Percentiles rank a stretch among this genome's conserved stretches.
Conservation (phyloP, 2,113 vertebrate genomes). For the Megaceryle torquata region DNA sequence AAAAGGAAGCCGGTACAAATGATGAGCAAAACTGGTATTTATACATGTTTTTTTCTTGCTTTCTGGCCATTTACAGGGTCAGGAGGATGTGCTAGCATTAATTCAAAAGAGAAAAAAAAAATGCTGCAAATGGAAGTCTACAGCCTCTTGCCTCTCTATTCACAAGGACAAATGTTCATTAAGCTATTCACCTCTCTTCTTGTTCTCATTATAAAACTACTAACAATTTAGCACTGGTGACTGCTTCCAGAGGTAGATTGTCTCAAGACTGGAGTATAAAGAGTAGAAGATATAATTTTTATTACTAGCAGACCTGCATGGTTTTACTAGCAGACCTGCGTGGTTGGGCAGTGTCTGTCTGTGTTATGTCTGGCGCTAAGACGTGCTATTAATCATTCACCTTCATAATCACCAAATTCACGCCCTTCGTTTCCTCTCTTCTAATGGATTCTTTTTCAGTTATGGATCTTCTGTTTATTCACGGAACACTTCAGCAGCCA, state of each 20-base stretch:
- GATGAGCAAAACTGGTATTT: background rate
- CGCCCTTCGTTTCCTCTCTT: background rate
- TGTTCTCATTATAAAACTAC: background rate
- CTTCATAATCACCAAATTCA: slow-evolving; percentile 13
- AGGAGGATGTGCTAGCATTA: background rate
- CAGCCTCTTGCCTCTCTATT: background rate
- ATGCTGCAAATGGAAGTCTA: background rate
- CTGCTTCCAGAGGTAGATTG: background rate
- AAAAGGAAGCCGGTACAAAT: background rate
- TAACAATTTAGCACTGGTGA: background rate
- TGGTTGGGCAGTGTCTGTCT: background rate
- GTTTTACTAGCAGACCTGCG: background rate
- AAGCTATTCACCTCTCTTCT: background rate
- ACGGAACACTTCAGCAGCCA: background rate
- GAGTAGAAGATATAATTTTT: background rate
- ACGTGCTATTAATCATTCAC: background rate
- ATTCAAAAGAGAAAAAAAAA: background rate
- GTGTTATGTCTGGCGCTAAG: slow-evolving; percentile 1
- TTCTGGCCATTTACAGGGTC: background rate
- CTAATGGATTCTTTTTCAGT: background rate
- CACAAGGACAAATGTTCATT: background rate
- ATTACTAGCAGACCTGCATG: background rate
- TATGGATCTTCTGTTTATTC: background rate
- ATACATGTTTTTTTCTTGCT: background rate
- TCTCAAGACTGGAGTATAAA: background rate